Conservation (phyloP, 23 tunicate genomes). For the Ciona savignyi region DNA sequence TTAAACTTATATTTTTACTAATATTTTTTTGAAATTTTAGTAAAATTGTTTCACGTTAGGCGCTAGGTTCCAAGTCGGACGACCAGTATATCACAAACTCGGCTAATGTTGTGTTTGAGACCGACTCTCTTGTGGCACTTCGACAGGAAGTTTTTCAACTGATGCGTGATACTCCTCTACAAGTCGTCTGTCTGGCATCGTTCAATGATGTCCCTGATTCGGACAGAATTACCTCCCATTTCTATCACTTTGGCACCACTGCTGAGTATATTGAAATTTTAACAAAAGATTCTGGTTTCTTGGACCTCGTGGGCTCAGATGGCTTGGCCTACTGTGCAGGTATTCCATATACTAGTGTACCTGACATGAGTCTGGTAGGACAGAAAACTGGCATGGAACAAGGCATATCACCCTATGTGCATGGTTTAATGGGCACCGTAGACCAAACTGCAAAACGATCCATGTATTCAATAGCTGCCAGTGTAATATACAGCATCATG, state of each 20-base stretch:
- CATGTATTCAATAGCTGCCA: slow-evolving; percentile 40
- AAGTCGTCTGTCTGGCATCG: slow-evolving; percentile 35
- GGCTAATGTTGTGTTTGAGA: slow-evolving; percentile 50
- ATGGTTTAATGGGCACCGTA: slow-evolving; percentile 14
- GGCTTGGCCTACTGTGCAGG: slow-evolving; percentile 35
- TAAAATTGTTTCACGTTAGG: not conserved
- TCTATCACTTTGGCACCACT: slow-evolving; percentile 80
- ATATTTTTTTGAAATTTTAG: no score
- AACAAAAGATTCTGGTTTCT: slow-evolving; percentile 19
- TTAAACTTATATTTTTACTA: not conserved
- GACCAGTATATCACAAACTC: slow-evolving; percentile 40
- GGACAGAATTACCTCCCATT: slow-evolving; percentile 24
- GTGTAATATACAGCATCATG: slow-evolving; percentile 34
- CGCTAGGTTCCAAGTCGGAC: slow-evolving; percentile 48
- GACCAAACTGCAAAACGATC: not conserved
- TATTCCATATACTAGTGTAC: slow-evolving; percentile 24
- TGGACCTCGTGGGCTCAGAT: slow-evolving; percentile 14
- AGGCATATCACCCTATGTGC: not conserved
- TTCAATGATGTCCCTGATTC: not conserved
- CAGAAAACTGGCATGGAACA: not conserved
- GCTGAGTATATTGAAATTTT: slow-evolving; percentile 36
- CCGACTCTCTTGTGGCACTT: slow-evolving; percentile 23
- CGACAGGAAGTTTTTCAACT: slow-evolving; percentile 35
- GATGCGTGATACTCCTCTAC: slow-evolving; percentile 24
- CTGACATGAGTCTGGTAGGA: not conserved